Base-by-base conservation (phyloP, 2,113 vertebrate species). In the Chloebia gouldiae region DNA sequence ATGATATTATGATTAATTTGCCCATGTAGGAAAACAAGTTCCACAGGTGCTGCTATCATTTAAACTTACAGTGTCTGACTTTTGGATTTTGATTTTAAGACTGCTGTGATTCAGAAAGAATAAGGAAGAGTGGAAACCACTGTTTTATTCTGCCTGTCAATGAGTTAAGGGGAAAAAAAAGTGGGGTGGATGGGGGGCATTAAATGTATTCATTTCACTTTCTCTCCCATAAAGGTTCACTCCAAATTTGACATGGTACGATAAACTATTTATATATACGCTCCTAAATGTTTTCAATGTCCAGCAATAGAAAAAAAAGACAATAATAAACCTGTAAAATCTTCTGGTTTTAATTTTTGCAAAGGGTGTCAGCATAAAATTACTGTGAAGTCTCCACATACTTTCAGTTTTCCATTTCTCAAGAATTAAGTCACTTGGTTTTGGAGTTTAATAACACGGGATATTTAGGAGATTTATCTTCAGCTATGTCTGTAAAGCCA, bases 171-270 rank as follows among this genome's bases (percentile, higher is more conserved):
- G 0, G 8, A 33, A 27, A 47, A 27, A 49, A 24, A 15, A 1
- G 4, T 18, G 8, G 4, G 1, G 20, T 10, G 1, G 13, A 22
- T 25, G 6, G 7, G 5, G 15, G 11, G 11, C 1, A 73, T 24
- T 77, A 42, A 15, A 61, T 49, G 24, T 9, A 49, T 44, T 82
- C 2, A 2, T 66, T 84, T 86, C 22, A 35, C 13, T 54, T 65
- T 63, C 42, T 39, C 23, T 81, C 49, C 40, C 56, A 40, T 28
- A 93, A 71, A 57, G 11, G 7, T 54, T 3, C 18, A 22, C 7
- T 45, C 25, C 49, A 54, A 45, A 61, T 44, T 42, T 79, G 50
- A 54, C 11, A 64, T 16, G 7, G 13, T 57, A 69, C 54, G 17
- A 70, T 27, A 25, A 59, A 81, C 6, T 27, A 37, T 18, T 68